These are phyloP conservation scores for Megaustenia siamemsis DNA, from an alignment of 2,888 invertebrate genomes.

Conservation along the genomic window DNA sequence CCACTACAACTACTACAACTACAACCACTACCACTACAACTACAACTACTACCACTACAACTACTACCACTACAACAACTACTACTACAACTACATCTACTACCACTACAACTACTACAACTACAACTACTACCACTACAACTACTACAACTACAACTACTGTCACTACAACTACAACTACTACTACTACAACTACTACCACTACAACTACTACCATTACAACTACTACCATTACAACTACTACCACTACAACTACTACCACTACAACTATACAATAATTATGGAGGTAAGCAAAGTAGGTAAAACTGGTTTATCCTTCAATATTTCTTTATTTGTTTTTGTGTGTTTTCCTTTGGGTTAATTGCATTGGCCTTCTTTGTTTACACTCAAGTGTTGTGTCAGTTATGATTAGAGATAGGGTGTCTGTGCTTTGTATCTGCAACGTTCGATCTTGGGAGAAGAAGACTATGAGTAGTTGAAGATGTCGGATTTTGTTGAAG, in stretches of 20 bases:
- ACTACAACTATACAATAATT: conserved; percentile 18
- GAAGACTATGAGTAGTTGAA: too few species aligned
- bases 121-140: conserved; percentile 20
- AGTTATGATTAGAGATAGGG: too few species aligned
- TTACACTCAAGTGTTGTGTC: too few species aligned
- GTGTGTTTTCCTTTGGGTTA: too few species aligned
- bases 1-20: conserved; percentile 25
- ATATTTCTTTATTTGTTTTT: too few species aligned
- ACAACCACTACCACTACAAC: conserved; percentile 12
- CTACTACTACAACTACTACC: conserved; percentile 14
- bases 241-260: conserved; percentile 30
- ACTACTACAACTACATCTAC: background rate
- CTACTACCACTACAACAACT: too few species aligned
- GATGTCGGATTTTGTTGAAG: too few species aligned
- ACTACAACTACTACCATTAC: background rate
- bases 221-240: conserved; percentile 19
- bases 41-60: background rate
- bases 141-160: conserved; percentile 27
- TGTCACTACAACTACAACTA: conserved; percentile 25
- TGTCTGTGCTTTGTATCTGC: too few species aligned
- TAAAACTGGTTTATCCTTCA: too few species aligned
- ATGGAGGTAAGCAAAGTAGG: too few species aligned
- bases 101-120: conserved; percentile 1
- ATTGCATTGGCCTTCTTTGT: too few species aligned
- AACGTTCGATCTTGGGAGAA: too few species aligned